Evolutionary conservation across 2,113 vertebrate genomes (phyloP).

Genomic region (Gadus chalcogrammus): DNA sequence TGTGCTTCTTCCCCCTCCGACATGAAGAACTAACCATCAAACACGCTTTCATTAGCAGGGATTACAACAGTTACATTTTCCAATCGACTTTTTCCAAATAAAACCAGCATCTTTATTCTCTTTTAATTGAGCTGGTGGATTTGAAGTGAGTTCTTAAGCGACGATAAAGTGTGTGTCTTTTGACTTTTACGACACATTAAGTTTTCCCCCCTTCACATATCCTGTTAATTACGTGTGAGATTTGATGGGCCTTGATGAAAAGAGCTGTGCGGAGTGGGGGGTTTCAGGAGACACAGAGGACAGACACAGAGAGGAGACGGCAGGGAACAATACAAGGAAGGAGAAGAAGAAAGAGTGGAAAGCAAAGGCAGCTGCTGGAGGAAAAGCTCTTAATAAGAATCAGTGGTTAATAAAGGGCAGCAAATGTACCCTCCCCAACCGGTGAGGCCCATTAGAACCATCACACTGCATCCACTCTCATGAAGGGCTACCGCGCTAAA

Average conservation of each 20-base stretch:
- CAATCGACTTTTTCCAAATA: constrained; percentile 71
- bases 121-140: constrained; percentile 70
- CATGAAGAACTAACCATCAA: constrained; percentile 58
- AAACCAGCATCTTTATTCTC: constrained; percentile 60
- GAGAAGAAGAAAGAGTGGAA: constrained; percentile 30
- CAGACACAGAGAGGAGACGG: constrained; percentile 31
- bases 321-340: constrained; percentile 42
- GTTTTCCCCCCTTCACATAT: constrained; percentile 64
- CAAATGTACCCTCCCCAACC: constrained; percentile 53
- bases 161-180: constrained; percentile 69
- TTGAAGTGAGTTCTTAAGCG: constrained; percentile 69
- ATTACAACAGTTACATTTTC: constrained; percentile 69
- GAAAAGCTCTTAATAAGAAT: constrained; percentile 53
- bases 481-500: constrained; percentile 55
- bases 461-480: constrained; percentile 42
- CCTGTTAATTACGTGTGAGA: constrained; percentile 71
- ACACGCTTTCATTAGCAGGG: constrained; percentile 55
- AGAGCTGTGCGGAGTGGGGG: constrained; percentile 9
- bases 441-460: constrained; percentile 36
- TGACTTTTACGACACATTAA: constrained; percentile 67
- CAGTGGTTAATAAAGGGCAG: constrained; percentile 55
- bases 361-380: neutral
- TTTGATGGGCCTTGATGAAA: constrained; percentile 69
- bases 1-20: constrained; percentile 25
- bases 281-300: constrained; percentile 23